Evolutionary conservation across 2,113 vertebrate genomes (phyloP).

Genomic region (Ictalurus punctatus): DNA sequence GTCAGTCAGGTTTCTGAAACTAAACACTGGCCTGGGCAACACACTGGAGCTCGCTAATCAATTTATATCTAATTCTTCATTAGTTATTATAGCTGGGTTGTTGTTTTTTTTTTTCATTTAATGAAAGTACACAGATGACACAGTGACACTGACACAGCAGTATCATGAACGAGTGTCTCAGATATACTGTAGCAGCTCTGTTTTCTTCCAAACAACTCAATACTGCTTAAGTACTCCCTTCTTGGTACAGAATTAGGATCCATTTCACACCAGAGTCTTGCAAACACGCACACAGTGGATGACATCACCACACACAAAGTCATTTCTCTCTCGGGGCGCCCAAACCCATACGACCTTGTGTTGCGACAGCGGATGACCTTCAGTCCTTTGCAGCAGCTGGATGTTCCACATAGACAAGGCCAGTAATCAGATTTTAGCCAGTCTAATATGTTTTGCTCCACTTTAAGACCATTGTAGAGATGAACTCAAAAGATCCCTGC

Average conservation of each 20-base stretch:
- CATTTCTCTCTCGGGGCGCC: conserved; percentile 33
- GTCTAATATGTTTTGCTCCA: background rate
- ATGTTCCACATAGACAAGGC: background rate
- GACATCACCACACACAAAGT: conserved; percentile 37
- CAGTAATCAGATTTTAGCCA: background rate
- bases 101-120: background rate
- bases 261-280: background rate
- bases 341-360: conserved; percentile 49
- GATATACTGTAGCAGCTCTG: background rate
- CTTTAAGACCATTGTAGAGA: too few relatives aligned
- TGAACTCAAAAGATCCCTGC: background rate
- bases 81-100: too few relatives aligned
- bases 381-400: background rate
- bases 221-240: background rate
- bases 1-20: too few relatives aligned
- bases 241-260: background rate
- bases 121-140: background rate
- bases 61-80: too few relatives aligned
- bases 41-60: too few relatives aligned
- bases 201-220: background rate
- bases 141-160: background rate
- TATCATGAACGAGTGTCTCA: background rate
- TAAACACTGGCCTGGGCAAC: too few relatives aligned
- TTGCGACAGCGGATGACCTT: conserved; percentile 17
- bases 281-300: conserved; percentile 5